phyloP scores from a whole-genome alignment of 1,140 invertebrate genomes.

The Xylocopa sonorina region DNA sequence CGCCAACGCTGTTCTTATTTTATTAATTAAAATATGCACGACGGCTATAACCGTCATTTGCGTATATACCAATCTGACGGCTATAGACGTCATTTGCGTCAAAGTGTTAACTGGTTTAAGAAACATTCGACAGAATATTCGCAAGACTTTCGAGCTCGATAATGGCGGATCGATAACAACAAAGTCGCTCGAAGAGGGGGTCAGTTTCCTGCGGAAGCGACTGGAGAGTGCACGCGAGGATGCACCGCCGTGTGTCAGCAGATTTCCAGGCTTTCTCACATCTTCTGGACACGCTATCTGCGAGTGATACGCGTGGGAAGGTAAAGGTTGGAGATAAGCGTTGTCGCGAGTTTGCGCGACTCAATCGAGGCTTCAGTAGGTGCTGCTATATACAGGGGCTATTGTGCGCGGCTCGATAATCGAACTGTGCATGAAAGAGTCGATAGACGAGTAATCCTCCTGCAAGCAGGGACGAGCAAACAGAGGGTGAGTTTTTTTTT shows the following conservation, averaged over 20 bases:
- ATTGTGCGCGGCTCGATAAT: slow-evolving; percentile 59
- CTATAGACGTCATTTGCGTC: too few relatives aligned
- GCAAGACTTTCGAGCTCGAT: too few relatives aligned
- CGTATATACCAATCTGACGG: too few relatives aligned
- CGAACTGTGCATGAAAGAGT: slow-evolving; percentile 53
- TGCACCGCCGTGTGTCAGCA: neutral
- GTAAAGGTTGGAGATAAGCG: slow-evolving; percentile 61
- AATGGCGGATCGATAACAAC: too few relatives aligned
- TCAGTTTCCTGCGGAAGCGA: too few relatives aligned
- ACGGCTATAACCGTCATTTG: too few relatives aligned
- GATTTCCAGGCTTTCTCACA: slow-evolving; percentile 19
- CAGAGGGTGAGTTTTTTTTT: slow-evolving; percentile 19
- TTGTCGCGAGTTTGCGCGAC: slow-evolving; percentile 14
- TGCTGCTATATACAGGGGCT: slow-evolving; percentile 57
- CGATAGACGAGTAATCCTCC: slow-evolving; percentile 46
- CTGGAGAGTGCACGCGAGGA: too few relatives aligned
- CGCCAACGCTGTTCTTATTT: too few relatives aligned
- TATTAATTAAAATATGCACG: too few relatives aligned
- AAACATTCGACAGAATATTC: too few relatives aligned
- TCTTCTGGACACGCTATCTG: slow-evolving; percentile 44
- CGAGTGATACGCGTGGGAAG: slow-evolving; percentile 63
- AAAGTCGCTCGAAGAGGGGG: too few relatives aligned
- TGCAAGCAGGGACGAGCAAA: slow-evolving; percentile 41
- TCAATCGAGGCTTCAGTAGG: slow-evolving; percentile 55
- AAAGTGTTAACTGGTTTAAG: too few relatives aligned